Percentiles rank a stretch among this genome's conserved stretches.
Evolutionary conservation across 2,113 vertebrate species (phyloP).

Genomic region (Peromyscus californicus): DNA sequence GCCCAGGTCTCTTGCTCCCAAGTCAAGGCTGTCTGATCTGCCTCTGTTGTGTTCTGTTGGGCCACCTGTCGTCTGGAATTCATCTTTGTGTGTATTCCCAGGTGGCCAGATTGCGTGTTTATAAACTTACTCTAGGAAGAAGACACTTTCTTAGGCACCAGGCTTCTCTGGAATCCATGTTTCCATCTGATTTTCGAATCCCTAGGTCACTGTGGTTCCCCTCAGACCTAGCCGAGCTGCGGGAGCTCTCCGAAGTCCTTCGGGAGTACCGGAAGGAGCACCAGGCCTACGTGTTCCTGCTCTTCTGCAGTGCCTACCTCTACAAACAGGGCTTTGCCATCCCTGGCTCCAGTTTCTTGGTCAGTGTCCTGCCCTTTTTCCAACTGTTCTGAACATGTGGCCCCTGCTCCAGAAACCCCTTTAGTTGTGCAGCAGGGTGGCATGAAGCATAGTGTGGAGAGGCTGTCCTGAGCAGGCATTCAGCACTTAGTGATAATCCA

Average conservation of each 20-base stretch:
- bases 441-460: not conserved
- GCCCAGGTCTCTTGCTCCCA: not conserved
- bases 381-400: not conserved
- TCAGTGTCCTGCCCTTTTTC: conserved; percentile 78
- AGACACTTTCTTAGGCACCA: not conserved
- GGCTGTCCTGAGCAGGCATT: not conserved
- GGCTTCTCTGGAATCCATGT: not conserved
- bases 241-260: conserved; percentile 92
- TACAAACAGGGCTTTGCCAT: conserved; percentile 99
- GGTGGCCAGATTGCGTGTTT: not conserved
- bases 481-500: not conserved
- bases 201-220: conserved; percentile 94
- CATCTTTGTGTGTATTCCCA: not conserved
- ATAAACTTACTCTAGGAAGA: conserved; percentile 21
- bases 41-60: not conserved
- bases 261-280: conserved; percentile 94
- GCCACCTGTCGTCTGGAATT: not conserved
- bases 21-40: not conserved
- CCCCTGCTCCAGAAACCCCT: rapidly evolving
- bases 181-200: conserved; percentile 43
- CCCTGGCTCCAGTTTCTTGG: conserved; percentile 97
- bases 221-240: conserved; percentile 94
- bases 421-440: not conserved
- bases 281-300: conserved; percentile 92
- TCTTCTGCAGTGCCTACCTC: conserved; percentile 97